Base-by-base conservation (phyloP, 2,888 invertebrate genomes). In the Drepanosiphum platanoidis region DNA sequence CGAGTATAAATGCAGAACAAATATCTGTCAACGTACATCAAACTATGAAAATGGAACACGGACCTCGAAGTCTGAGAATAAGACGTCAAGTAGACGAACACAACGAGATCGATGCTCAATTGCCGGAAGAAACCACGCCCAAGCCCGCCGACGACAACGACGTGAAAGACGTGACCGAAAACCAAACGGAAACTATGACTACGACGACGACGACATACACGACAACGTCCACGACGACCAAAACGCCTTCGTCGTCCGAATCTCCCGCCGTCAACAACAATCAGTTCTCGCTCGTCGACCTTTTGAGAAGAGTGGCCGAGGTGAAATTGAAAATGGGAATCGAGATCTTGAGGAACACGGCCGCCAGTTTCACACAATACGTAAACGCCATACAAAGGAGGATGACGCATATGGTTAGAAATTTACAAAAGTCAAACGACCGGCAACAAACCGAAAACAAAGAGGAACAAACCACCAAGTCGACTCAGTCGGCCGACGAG, bases 241-340 rank as follows among this genome's bases (percentile, higher is more conserved):
- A 75, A 72, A 75, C 15, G 30, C 2, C 74, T n/a, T 71, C 80
- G 27, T 86, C 81, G 18, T 86, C 80, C 42, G 77, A 72, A 52
- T 36, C 27, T 0, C 66, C 74, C 8, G 32, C 79, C 15, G 46
- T 77, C 2, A 86, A 86, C 58, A 81, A 79, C 13, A 83, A 86
- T 52, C 89, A 90, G 22, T 90, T 89, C 27, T 91, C 92, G 1
- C 90, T 94, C 0, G 52, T 86, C 3, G 91, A 91, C 22, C 91
- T 94, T 86, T 89, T 94, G 30, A 92, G 91, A 88, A 92, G 92
- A 87, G 89, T 94, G 64, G 91, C 94, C 3, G 93, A 94, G 88
- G 91, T 94, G 82, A 94, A 94, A 89, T 90, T 94, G 46, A 91
- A 92, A 88, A 89, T 94, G 72, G 94, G 94, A 0, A 89, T 94